A percentile compares a stretch with the other conserved stretches of the same genome.
These are phyloP conservation scores for Syngnathus typhle DNA, from an alignment of 2,113 vertebrate species.

Conservation along the genomic window DNA sequence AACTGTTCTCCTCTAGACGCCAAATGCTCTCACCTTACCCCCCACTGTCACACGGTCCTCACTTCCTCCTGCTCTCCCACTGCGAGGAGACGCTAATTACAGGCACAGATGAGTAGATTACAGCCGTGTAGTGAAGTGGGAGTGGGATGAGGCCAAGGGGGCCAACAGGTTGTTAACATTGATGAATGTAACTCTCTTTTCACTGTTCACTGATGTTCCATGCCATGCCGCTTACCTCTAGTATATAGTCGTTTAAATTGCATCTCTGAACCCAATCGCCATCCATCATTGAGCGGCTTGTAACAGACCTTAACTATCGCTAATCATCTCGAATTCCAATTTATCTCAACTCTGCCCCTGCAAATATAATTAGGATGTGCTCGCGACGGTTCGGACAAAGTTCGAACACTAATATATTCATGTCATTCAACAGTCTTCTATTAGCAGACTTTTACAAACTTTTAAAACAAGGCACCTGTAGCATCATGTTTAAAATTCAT, in stretches of 20 bases:
- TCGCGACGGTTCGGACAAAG: neutral
- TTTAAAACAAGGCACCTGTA: neutral
- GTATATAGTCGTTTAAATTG: constrained; percentile 36
- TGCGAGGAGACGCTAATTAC: constrained; percentile 68
- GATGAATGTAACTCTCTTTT: constrained; percentile 67
- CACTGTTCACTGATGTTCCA: constrained; percentile 50
- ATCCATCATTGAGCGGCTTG: constrained; percentile 58
- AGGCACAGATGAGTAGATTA: constrained; percentile 66
- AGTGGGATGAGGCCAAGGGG: constrained; percentile 48
- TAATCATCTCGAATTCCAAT: constrained; percentile 62
- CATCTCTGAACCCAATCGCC: constrained; percentile 16
- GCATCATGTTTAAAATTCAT: neutral
- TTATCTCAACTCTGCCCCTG: constrained; percentile 47
- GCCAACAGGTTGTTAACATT: constrained; percentile 64
- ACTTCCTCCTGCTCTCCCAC: constrained; percentile 67
- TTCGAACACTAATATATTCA: neutral
- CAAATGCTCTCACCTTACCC: constrained; percentile 44
- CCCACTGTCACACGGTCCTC: constrained; percentile 38
- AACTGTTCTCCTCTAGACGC: constrained; percentile 41
- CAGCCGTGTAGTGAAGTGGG: constrained; percentile 57
- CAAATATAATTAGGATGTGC: constrained; percentile 37
- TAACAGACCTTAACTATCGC: constrained; percentile 56
- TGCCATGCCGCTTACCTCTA: constrained; percentile 33
- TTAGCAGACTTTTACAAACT: neutral
- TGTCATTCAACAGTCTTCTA: neutral